Percentiles rank a stretch among this genome's conserved stretches.
Conservation (phyloP, 1,140 invertebrate species). For the Lepidurus arcticus region DNA sequence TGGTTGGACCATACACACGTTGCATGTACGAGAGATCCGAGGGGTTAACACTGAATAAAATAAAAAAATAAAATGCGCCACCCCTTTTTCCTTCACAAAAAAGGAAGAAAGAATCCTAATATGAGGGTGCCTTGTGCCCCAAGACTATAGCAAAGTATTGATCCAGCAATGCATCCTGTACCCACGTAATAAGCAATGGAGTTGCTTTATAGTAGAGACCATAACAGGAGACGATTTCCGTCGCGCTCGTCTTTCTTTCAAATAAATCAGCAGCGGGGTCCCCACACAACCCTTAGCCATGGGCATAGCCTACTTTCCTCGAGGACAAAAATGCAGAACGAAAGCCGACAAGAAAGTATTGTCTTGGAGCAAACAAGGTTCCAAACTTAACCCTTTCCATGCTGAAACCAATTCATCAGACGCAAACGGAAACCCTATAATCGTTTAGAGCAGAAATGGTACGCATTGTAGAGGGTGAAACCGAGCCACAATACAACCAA, state of each 20-base stretch:
- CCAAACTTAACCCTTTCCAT: not conserved
- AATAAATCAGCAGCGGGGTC: too few relatives aligned
- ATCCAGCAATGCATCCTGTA: not conserved
- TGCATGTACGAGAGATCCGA: not conserved
- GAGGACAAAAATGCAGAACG: not conserved
- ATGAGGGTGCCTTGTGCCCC: not conserved
- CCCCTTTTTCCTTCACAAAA: not conserved
- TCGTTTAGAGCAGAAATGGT: not conserved
- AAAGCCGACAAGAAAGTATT: not conserved
- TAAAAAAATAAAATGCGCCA: not conserved
- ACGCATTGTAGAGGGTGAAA: not conserved
- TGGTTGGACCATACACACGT: not conserved
- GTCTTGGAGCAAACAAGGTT: not conserved
- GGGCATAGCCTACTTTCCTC: not conserved
- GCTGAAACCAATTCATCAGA: not conserved
- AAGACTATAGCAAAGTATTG: not conserved
- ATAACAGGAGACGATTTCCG: not conserved
- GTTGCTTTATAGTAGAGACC: not conserved
- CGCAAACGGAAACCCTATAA: not conserved
- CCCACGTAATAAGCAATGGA: slow-evolving; percentile 7
- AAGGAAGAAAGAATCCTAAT: not conserved
- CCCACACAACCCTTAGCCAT: too few relatives aligned
- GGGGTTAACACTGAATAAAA: not conserved
- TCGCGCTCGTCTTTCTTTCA: not conserved
- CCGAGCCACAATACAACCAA: not conserved